Base-by-base conservation (phyloP, 2,888 invertebrate genomes). In the Coecobrya sp. region DNA sequence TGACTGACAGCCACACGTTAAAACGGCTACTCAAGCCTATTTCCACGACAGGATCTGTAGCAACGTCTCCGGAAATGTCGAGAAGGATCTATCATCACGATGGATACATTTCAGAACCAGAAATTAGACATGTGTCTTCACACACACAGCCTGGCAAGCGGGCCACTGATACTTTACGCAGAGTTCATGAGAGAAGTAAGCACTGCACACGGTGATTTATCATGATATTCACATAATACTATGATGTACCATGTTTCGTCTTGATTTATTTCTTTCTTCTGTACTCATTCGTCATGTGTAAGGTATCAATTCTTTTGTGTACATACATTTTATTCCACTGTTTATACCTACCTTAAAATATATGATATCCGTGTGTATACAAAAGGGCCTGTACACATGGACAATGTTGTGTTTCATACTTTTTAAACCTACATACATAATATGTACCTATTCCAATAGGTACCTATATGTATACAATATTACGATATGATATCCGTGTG, bases 1-100 rank as follows among this genome's bases (percentile, higher is more conserved):
- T 95, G 91, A 95, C 97, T 96, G 98, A 98, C 96, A 97, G 98
- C 95, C 97, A 97, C 95, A 98, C 98, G 10, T 96, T 99, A 95
- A 99, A 99, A 96, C 97, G 98, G 94, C 98, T 99, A 98, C 96
- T 99, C 95, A 98, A 99, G 95, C 98, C 99, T 82, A 98, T 99
- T 97, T 98, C 98, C 30, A 94, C 95, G 27, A 94, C 95, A 59
- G 95, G 95, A 52, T 95, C 95, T 86, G 95, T 95, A 30, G 98
- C 98, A 85, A 98, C 98, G 81, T 98, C 98, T 89, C 98, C 98
- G 19, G 98, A 98, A 96, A 98, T 98, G 97, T 97, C 98, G 25
- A 97, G 98, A 81, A 97, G 98, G 76, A 96, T 98, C 85, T 98
- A 95, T 89, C 94, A 94, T 91, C 94, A 94, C 82, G 95, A 95